Evolutionary conservation across 1,140 invertebrate genomes (phyloP).

Genomic region (Drosophila takahashii): DNA sequence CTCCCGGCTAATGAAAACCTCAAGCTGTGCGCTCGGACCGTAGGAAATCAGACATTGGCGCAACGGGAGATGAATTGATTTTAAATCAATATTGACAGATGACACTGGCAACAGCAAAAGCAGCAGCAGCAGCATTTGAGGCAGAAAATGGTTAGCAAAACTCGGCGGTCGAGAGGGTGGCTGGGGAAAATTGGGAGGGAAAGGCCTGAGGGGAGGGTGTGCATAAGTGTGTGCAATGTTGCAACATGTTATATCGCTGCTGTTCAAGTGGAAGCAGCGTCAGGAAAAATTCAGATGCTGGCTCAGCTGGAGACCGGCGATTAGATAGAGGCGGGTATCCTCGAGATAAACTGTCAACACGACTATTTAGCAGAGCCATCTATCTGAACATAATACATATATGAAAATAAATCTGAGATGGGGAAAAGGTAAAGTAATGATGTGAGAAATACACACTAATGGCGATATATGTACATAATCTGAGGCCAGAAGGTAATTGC

Average conservation of each 20-base stretch:
- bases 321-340: slow-evolving; percentile 11
- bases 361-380: slow-evolving; percentile 12
- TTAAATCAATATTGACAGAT: slow-evolving; percentile 82
- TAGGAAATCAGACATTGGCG: slow-evolving; percentile 62
- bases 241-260: slow-evolving; percentile 27
- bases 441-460: neutral
- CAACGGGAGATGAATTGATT: slow-evolving; percentile 81
- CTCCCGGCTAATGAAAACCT: slow-evolving; percentile 70
- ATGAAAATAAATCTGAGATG: neutral
- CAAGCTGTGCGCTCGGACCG: slow-evolving; percentile 59
- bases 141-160: slow-evolving; percentile 26
- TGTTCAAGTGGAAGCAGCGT: slow-evolving; percentile 40
- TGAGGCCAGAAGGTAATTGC: slow-evolving; percentile 5
- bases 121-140: slow-evolving; percentile 10
- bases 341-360: slow-evolving; percentile 35
- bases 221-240: slow-evolving; percentile 13
- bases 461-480: neutral
- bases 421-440: slow-evolving; percentile 2
- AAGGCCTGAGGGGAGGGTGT: slow-evolving; percentile 1
- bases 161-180: neutral
- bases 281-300: slow-evolving; percentile 52
- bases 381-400: neutral
- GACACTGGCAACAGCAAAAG: slow-evolving; percentile 55
- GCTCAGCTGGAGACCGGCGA: slow-evolving; percentile 36
- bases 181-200: neutral